These are phyloP conservation scores for Brachionus asplanchnoidis DNA, from an alignment of 1,140 invertebrate genomes.

Conservation along the genomic window DNA sequence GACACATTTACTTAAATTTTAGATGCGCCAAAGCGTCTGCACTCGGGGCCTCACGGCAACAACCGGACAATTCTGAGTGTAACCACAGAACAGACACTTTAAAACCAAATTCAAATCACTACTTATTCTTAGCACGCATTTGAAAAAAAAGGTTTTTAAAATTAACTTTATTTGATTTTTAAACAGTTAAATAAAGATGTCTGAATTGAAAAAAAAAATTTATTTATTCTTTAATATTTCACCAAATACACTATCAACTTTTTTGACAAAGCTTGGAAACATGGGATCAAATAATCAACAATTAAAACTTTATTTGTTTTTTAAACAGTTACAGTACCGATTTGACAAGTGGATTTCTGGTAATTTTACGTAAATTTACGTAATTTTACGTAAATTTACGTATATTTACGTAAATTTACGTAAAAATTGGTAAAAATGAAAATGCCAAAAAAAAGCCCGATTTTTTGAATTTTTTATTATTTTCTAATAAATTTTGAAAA, in stretches of 20 bases:
- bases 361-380: no score
- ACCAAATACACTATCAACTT: background rate
- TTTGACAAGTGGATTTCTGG: no score
- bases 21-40: background rate
- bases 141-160: background rate
- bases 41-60: background rate
- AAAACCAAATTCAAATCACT: background rate
- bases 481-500: no score
- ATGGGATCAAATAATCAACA: background rate
- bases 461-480: no score
- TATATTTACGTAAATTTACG: no score
- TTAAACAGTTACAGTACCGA: no score
- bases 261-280: constrained; percentile 23
- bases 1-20: background rate
- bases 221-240: background rate
- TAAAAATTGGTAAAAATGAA: no score
- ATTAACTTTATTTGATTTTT: background rate
- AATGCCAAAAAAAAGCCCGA: no score
- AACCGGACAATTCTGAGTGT: background rate
- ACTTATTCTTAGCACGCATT: background rate
- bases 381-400: no score
- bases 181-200: background rate
- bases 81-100: background rate
- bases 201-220: background rate
- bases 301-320: background rate